phyloP scores from a whole-genome alignment of 2,888 invertebrate species.

The Cerceris ruficornis region DNA sequence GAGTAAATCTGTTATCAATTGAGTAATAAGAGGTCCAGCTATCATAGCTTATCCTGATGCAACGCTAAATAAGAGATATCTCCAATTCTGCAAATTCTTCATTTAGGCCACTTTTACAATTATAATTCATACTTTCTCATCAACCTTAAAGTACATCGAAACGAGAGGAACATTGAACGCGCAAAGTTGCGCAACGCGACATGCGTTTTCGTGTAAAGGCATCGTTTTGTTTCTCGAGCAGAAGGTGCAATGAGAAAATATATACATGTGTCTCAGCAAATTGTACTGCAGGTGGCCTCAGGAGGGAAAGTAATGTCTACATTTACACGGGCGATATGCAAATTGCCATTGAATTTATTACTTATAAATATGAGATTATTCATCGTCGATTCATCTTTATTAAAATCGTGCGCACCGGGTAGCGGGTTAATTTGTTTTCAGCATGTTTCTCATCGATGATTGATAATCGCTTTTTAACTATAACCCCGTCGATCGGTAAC shows the following conservation, averaged over 20 bases:
- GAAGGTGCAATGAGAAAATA: not conserved
- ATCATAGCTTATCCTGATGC: too few species aligned
- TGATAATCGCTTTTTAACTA: constrained; percentile 32
- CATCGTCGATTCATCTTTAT: constrained; percentile 68
- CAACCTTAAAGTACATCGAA: too few species aligned
- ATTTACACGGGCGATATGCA: constrained; percentile 60
- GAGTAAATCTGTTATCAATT: too few species aligned
- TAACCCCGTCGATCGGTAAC: constrained; percentile 17
- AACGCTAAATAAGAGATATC: too few species aligned
- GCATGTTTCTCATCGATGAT: constrained; percentile 51
- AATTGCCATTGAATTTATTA: constrained; percentile 72
- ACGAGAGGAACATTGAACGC: too few species aligned
- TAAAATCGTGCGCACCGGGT: constrained; percentile 44
- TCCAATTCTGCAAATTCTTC: too few species aligned
- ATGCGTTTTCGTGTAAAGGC: not conserved
- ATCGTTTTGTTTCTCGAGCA: not conserved
- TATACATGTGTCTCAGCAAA: constrained; percentile 23
- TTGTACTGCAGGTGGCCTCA: constrained; percentile 40
- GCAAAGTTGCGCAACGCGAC: too few species aligned
- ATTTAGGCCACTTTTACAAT: too few species aligned
- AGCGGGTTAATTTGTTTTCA: constrained; percentile 64
- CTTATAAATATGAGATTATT: constrained; percentile 71
- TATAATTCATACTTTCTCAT: too few species aligned
- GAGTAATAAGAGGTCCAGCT: too few species aligned
- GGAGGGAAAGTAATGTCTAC: constrained; percentile 47